These are phyloP conservation scores for Muscicapa comitata DNA, from an alignment of 2,797 vertebrate species.

Conservation along the genomic window DNA sequence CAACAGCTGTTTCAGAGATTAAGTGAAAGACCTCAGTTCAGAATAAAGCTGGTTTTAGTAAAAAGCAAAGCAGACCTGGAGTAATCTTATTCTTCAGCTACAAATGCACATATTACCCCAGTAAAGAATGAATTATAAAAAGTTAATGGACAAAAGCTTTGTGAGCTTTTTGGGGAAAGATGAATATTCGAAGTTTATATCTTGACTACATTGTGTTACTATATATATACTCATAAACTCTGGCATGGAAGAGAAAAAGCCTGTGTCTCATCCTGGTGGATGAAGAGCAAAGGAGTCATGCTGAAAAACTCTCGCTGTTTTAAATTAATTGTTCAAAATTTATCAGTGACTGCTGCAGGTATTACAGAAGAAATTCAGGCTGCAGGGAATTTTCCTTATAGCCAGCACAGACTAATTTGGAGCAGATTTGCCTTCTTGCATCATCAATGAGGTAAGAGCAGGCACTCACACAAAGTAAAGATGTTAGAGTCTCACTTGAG, in stretches of 20 bases:
- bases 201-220: not conserved
- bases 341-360: not conserved
- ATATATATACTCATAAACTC: not conserved
- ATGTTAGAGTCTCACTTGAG: not conserved
- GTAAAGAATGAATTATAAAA: not conserved
- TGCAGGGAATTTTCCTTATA: not conserved
- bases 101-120: not conserved
- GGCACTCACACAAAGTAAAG: not conserved
- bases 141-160: not conserved
- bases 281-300: not conserved
- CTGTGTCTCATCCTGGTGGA: not conserved
- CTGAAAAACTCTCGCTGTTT: not conserved
- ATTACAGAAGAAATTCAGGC: not conserved
- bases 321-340: not conserved
- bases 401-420: not conserved
- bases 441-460: not conserved
- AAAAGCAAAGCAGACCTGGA: not conserved
- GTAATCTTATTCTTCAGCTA: not conserved
- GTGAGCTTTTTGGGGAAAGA: not conserved
- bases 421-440: not conserved
- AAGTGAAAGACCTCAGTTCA: not conserved
- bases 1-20: not conserved
- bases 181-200: not conserved
- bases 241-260: not conserved
- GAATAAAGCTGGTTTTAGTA: not conserved